Evolutionary conservation across 2,888 invertebrate species (phyloP), one percentile per base, ranked within the genome.

Genomic region (Dicycla oo): DNA sequence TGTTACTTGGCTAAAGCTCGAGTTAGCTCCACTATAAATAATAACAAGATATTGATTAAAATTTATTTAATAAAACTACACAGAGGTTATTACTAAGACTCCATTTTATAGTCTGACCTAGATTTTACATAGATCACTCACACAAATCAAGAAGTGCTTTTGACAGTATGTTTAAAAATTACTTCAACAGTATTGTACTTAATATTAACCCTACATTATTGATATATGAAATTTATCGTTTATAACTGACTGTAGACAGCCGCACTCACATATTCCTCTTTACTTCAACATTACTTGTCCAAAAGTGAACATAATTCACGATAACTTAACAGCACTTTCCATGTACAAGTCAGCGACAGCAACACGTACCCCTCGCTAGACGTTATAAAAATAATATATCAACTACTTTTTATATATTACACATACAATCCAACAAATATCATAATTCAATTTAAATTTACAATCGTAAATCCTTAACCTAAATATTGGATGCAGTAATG

Each of bases 111-210:
- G 88, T 90, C 89, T 80, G 91, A 93, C 91, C 92, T 93, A 93
- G 87, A 90, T 92, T 91, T 90, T 91, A 91, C 91, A 89, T 93
- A 93, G 92, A 91, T 92, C 94, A 93, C 88, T 91, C 91, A 91
- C 93, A 92, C 89, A 92, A 94, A 93, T 88, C 89, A 92, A 91
- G 90, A 91, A 93, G 93, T 94, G 94, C 92, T 90, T 92, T 90
- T 90, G 91, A 91, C 91, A 90, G 91, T 87, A 80, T 86, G 83
- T 91, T 92, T 89, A 90, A 91, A 91, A 91, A 90, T 91, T 93
- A 92, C 84, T 91, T 92, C 90, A 94, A 94, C 94, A 94, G 93
- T 93, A 95, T 95, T 95, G 95, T 95, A 95, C 95, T 95, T 95
- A 95, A 93, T 86, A 91, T 91, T 94, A 94, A 90, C 82, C 86